These are phyloP conservation scores for Saccopteryx bilineata DNA, from an alignment of 2,113 vertebrate species.

Conservation along the genomic window DNA sequence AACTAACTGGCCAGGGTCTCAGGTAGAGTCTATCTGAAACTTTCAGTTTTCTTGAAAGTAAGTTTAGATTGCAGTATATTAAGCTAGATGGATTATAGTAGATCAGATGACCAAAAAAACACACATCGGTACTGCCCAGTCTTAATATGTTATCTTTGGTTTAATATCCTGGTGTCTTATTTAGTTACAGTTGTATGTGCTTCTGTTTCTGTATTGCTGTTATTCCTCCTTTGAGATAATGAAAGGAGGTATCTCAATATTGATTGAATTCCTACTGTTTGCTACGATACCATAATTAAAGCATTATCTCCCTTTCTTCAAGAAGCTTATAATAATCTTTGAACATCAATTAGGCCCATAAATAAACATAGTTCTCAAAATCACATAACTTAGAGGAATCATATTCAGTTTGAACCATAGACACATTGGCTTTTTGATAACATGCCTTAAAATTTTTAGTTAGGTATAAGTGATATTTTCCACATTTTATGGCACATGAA, in stretches of 20 bases:
- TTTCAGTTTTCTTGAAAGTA: not conserved
- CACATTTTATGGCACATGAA: conserved; percentile 47
- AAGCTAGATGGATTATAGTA: not conserved
- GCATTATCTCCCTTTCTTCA: conserved; percentile 26
- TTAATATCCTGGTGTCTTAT: not conserved
- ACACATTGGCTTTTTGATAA: conserved; percentile 64
- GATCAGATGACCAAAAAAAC: not conserved
- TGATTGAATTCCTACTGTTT: conserved; percentile 45
- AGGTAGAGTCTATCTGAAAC: not conserved
- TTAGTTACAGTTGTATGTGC: not conserved
- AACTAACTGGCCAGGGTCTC: no score
- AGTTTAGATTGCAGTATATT: not conserved
- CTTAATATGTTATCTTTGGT: not conserved
- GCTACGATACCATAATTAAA: conserved; percentile 37
- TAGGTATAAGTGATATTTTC: conserved; percentile 54
- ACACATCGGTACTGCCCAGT: not conserved
- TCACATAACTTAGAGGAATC: not conserved
- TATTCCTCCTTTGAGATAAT: conserved; percentile 22
- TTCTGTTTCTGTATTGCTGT: not conserved
- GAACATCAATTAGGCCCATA: conserved; percentile 45
- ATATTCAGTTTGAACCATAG: conserved; percentile 25
- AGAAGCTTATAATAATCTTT: conserved; percentile 48
- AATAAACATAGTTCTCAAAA: conserved; percentile 51
- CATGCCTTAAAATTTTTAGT: conserved; percentile 65
- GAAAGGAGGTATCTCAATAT: not conserved